Percentiles rank a stretch among this genome's conserved stretches.
phyloP scores from a whole-genome alignment of 2,113 vertebrate species.

The Mugil cephalus region DNA sequence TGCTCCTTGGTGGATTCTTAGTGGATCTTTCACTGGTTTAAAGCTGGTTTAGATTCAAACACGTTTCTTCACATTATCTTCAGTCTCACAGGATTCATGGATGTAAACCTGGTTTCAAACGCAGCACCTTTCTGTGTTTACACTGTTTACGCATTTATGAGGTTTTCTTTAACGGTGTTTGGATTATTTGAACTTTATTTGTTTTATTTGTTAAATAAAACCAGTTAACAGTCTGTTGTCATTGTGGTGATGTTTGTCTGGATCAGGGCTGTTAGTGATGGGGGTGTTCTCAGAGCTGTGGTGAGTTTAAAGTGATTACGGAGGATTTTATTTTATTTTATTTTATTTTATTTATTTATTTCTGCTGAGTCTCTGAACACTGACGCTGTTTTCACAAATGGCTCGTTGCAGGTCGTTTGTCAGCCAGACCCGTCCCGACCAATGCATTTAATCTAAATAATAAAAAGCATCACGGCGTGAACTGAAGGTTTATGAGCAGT shows the following conservation, averaged over 20 bases:
- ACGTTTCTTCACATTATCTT: no score
- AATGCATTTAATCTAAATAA: not conserved
- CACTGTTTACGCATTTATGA: no score
- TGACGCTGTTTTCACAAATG: slow-evolving; percentile 46
- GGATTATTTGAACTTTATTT: no score
- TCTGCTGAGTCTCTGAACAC: slow-evolving; percentile 11
- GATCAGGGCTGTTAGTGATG: slow-evolving; percentile 48
- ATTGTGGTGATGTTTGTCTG: slow-evolving; percentile 28
- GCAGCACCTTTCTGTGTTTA: no score
- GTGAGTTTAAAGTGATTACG: slow-evolving; percentile 56
- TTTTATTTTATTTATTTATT: slow-evolving; percentile 3
- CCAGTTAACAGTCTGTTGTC: slow-evolving; percentile 8
- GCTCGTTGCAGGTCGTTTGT: slow-evolving; percentile 25
- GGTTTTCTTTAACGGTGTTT: no score
- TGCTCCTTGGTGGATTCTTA: no score
- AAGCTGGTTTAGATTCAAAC: no score
- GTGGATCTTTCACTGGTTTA: no score
- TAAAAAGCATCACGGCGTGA: not conserved
- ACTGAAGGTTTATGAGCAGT: not conserved
- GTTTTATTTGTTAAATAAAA: no score
- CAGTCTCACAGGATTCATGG: no score
- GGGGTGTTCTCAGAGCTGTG: slow-evolving; percentile 31
- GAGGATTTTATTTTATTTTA: slow-evolving; percentile 21
- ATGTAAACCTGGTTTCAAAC: no score
- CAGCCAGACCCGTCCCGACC: not conserved